Conservation (phyloP, 2,113 vertebrate genomes). For the Phalacrocorax pelagicus region DNA sequence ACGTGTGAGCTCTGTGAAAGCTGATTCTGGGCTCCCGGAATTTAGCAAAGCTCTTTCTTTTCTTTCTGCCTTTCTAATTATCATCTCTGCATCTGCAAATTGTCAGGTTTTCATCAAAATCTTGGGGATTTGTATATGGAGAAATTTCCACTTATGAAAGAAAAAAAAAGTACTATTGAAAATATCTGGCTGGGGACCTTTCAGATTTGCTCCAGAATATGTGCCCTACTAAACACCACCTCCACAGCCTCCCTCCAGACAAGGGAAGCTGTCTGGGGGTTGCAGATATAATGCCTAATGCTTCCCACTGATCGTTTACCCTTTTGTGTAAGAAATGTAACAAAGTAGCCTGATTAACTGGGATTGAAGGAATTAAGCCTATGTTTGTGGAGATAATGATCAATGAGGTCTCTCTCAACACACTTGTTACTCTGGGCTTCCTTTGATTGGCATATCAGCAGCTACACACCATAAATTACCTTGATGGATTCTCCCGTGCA, state of each 20-base stretch:
- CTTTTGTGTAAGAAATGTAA: not conserved
- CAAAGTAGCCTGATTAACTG: constrained; percentile 13
- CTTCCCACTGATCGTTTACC: not conserved
- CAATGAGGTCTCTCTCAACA: constrained; percentile 35
- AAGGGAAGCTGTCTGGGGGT: not conserved
- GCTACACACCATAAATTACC: constrained; percentile 42
- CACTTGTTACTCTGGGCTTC: constrained; percentile 37
- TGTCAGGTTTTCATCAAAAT: constrained; percentile 8
- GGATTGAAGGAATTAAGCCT: constrained; percentile 39
- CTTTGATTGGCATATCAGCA: constrained; percentile 53
- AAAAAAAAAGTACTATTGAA: not conserved
- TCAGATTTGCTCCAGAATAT: not conserved
- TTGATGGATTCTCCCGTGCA: constrained; percentile 46
- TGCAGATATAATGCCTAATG: not conserved
- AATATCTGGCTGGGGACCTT: not conserved
- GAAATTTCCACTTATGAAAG: not conserved
- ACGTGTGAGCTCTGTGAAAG: not conserved
- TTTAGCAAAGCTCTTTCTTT: not conserved
- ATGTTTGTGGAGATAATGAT: constrained; percentile 30
- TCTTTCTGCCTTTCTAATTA: not conserved
- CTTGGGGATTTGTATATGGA: not conserved
- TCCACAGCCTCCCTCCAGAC: not conserved
- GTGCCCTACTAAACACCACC: not conserved
- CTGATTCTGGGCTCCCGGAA: not conserved
- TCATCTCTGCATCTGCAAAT: not conserved